A percentile compares a stretch with the other conserved stretches of the same genome.
These are phyloP conservation scores for Ecliptopera silaceata DNA, from an alignment of 2,888 invertebrate species.

Conservation along the genomic window DNA sequence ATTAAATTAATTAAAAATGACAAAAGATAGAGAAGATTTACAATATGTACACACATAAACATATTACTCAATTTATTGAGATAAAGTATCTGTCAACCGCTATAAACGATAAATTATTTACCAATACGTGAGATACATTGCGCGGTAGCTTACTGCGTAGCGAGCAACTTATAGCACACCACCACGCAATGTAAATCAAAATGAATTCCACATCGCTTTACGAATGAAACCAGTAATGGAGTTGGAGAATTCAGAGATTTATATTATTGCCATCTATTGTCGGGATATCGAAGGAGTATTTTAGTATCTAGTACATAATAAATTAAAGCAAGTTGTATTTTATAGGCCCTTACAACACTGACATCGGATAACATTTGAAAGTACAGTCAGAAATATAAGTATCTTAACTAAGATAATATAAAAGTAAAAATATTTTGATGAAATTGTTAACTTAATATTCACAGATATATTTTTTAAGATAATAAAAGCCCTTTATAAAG, in stretches of 20 bases:
- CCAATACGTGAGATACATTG: no score
- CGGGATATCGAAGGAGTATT: neutral
- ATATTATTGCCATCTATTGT: neutral
- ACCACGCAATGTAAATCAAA: neutral
- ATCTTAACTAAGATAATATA: neutral
- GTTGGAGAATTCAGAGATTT: neutral
- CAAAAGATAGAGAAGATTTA: no score
- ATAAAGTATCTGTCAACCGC: no score
- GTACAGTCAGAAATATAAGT: conserved; percentile 1
- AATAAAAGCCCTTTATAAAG: no score
- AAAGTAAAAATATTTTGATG: no score
- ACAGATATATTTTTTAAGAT: no score
- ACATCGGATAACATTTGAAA: conserved; percentile 12
- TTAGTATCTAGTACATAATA: conserved; percentile 8
- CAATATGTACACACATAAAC: no score
- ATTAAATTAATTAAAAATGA: no score
- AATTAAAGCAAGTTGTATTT: conserved; percentile 11
- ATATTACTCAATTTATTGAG: no score
- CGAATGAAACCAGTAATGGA: neutral
- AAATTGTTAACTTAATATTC: no score
- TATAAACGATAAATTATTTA: no score
- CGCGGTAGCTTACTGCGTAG: neutral
- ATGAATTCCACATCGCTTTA: no score
- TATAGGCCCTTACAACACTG: conserved; percentile 12
- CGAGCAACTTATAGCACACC: neutral